phyloP scores from a whole-genome alignment of 2,113 vertebrate species.

The Calyptommatus sinebrachiatus region DNA sequence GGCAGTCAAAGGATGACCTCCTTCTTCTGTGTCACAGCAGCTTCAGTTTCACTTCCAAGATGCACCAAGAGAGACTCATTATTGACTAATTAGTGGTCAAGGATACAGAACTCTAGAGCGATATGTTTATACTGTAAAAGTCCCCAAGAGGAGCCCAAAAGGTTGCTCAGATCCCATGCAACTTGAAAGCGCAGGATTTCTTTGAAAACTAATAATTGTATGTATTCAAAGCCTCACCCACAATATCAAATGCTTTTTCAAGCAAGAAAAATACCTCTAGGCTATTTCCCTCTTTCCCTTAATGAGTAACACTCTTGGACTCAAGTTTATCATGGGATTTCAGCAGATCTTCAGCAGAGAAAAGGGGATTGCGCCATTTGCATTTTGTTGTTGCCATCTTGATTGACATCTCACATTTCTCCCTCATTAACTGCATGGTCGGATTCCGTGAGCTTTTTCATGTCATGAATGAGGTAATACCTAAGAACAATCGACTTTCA shows the following conservation, averaged over 20 bases:
- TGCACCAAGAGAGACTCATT: not conserved
- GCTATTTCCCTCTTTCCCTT: not conserved
- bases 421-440: too few species aligned
- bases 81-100: slow-evolving; percentile 12
- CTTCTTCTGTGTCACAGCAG: not conserved
- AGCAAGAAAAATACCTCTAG: not conserved
- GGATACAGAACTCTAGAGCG: not conserved
- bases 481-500: too few species aligned
- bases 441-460: too few species aligned
- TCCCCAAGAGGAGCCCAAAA: slow-evolving; percentile 18
- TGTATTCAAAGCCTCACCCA: not conserved
- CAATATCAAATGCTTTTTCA: not conserved
- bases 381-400: not conserved
- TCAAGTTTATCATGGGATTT: too few species aligned
- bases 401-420: too few species aligned
- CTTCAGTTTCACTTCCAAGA: slow-evolving; percentile 12
- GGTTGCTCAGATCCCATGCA: slow-evolving; percentile 8
- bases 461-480: too few species aligned
- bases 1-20: not conserved
- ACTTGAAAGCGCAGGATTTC: not conserved
- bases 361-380: not conserved
- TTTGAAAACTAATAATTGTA: not conserved
- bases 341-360: not conserved
- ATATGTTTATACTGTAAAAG: slow-evolving; percentile 1
- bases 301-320: not conserved